Evolutionary conservation across 2,113 vertebrate genomes (phyloP), one percentile per base, ranked within the genome.

Genomic region (Morphnarchus princeps): DNA sequence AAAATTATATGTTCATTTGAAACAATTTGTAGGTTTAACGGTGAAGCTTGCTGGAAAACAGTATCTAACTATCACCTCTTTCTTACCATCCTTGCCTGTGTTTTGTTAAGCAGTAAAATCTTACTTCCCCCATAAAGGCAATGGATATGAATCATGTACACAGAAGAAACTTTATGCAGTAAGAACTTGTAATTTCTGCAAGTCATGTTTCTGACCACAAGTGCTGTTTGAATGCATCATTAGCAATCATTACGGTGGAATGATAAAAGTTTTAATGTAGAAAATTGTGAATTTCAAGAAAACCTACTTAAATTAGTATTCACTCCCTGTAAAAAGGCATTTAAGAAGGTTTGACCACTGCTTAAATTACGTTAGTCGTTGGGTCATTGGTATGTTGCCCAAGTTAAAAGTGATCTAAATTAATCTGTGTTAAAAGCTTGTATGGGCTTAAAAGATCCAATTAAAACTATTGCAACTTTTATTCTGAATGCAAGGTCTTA

Each of bases 381-480:
- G 34, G 70, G 62, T 57, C 74, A n/a, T 82, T 85, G 47, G 16
- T 40, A 8, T 67, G 54, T 84, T 0, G 0, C 26, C 38, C 50
- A 54, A 73, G 3, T 69, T 74, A 63, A 89, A 87, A 91, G 17
- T 2, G 10, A 72, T 40, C 47, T 76, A 76, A 79, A 93, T 96
- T 67, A 91, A 76, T 87, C 43, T 52, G 2, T 42, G 32, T 54
- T 94, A 81, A 29, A 50, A 83, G 29, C 50, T 80, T 84, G 31
- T 47, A 40, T 32, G 45, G n/a, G 15, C 7, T 90, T 85, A 85
- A 93, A 87, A 76, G 16, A 65, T 54, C 62, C 59, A 85, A 57
- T 90, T 95, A 93, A 90, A 95, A 85, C 11, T 49, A 22, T 55
- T 83, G 32, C 42, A 86, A 26, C 20, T 86, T 94, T 58, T 58